These are phyloP conservation scores for Edolisoma coerulescens DNA, from an alignment of 2,113 vertebrate species.

Conservation along the genomic window DNA sequence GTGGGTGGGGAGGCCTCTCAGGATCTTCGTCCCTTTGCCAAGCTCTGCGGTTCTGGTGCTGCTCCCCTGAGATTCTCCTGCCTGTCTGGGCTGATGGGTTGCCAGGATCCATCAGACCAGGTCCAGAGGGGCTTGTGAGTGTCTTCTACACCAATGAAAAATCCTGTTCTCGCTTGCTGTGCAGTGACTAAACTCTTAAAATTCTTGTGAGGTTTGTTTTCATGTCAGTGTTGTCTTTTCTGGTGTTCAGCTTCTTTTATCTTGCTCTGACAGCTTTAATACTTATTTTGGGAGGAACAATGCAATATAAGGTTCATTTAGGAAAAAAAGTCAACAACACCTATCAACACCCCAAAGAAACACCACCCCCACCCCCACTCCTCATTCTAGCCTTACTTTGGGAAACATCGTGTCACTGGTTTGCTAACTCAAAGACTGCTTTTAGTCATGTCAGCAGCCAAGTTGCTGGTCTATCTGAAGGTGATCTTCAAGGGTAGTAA, in stretches of 20 bases:
- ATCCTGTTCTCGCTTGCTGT: neutral
- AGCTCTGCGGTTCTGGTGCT: neutral
- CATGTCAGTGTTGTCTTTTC: neutral
- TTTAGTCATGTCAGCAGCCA: neutral
- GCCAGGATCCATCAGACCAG: neutral
- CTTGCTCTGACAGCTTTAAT: neutral
- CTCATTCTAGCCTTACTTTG: neutral
- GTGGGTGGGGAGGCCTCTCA: neutral
- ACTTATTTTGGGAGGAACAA: neutral
- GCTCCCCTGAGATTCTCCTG: neutral
- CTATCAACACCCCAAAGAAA: neutral
- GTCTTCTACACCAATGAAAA: neutral
- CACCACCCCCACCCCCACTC: fast-evolving
- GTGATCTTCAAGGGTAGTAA: neutral
- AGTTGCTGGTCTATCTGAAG: neutral
- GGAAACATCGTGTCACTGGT: neutral
- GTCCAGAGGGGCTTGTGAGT: neutral
- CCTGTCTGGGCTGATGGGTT: neutral
- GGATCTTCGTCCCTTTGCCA: neutral
- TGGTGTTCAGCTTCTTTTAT: neutral
- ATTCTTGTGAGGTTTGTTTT: neutral
- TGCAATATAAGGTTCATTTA: neutral
- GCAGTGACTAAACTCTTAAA: neutral
- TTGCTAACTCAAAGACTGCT: neutral
- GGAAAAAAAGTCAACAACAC: neutral